These are phyloP conservation scores for Heliangelus exortis DNA, from an alignment of 2,797 vertebrate genomes.

Conservation along the genomic window DNA sequence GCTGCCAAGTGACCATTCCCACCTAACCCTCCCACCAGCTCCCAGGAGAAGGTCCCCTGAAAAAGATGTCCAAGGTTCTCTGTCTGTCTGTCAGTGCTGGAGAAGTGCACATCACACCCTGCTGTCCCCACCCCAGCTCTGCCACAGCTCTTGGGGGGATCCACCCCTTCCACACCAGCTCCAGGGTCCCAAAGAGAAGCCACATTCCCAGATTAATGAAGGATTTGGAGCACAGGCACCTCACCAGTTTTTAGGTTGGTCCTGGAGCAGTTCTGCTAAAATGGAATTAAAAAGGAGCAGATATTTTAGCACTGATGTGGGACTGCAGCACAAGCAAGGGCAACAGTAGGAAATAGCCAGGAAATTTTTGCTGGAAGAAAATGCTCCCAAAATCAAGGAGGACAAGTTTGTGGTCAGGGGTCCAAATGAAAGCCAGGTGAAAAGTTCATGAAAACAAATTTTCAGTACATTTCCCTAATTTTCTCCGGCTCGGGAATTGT, in stretches of 20 bases:
- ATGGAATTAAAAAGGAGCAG: not conserved
- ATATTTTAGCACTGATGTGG: not conserved
- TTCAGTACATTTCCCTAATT: not conserved
- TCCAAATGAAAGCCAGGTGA: not conserved
- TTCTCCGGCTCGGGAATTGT: not conserved
- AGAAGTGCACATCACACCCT: not conserved
- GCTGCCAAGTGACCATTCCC: not conserved
- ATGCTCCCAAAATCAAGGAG: not conserved
- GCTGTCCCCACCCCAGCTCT: not conserved
- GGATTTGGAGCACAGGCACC: not conserved
- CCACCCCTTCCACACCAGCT: not conserved
- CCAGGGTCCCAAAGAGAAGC: not conserved
- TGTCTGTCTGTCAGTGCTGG: not conserved
- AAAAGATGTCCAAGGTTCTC: not conserved
- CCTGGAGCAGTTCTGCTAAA: not conserved
- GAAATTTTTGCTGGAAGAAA: not conserved
- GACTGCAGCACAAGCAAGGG: accelerated
- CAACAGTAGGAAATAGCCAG: not conserved
- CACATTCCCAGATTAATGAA: accelerated
- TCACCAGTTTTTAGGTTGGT: not conserved
- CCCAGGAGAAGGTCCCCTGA: not conserved
- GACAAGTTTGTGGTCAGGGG: not conserved
- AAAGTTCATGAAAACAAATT: not conserved
- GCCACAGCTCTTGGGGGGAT: not conserved
- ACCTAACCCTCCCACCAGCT: not conserved